Conservation (phyloP, 30 jellyfish, hydroid and myxozoan species). For the Chironex yamaguchii region DNA sequence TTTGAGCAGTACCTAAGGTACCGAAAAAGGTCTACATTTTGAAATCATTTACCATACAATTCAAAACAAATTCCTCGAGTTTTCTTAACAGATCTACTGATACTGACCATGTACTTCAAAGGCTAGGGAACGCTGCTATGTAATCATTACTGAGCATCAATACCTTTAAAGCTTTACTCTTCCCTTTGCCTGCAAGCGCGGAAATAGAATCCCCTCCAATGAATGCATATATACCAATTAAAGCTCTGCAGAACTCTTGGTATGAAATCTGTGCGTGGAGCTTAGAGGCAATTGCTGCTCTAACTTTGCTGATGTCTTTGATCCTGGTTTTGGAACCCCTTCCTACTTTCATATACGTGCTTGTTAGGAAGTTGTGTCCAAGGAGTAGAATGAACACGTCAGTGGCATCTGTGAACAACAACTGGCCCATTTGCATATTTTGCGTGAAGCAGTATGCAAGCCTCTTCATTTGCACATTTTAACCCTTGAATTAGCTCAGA, state of each 20-base stretch:
- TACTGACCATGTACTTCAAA: not conserved
- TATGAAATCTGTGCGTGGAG: constrained; percentile 16
- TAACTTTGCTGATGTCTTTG: constrained; percentile 27
- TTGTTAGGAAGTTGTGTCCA: constrained; percentile 42
- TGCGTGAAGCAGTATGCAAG: constrained; percentile 71
- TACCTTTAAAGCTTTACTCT: constrained; percentile 13
- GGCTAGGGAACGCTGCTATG: constrained; percentile 14
- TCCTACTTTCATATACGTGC: constrained; percentile 56
- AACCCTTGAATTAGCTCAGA: constrained; percentile 49
- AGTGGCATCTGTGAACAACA: constrained; percentile 64
- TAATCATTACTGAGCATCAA: not conserved
- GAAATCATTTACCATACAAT: constrained; percentile 2
- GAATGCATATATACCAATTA: constrained; percentile 45
- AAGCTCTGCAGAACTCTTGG: constrained; percentile 14
- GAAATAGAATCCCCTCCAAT: constrained; percentile 36
- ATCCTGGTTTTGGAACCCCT: constrained; percentile 52
- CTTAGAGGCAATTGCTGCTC: not conserved
- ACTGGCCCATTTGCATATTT: constrained; percentile 34
- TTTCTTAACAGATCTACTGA: constrained; percentile 6
- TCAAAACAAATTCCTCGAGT: constrained; percentile 38
- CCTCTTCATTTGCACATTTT: constrained; percentile 70
- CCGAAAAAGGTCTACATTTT: constrained; percentile 26
- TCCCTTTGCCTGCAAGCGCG: constrained; percentile 49
- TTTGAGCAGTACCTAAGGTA: constrained; percentile 20
- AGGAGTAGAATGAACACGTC: constrained; percentile 56